Evolutionary conservation across 2,113 vertebrate species (phyloP), one percentile per base, ranked within the genome.

Genomic region (Seriola rivoliana): DNA sequence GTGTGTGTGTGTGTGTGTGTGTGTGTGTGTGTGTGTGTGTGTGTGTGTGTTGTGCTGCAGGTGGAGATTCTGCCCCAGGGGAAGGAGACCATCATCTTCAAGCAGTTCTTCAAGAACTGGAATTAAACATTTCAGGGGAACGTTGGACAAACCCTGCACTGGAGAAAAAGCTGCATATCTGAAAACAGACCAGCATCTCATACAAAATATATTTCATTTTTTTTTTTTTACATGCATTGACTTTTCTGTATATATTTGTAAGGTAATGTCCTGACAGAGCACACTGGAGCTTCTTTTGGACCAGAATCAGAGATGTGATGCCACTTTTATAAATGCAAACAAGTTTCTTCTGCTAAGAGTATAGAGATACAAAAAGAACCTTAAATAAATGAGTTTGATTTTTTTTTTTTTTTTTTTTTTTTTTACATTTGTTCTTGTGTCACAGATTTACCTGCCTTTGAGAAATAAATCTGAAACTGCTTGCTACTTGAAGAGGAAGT

Each of bases 21-120:
- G 23, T 23, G 23, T 23, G 23, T 23, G 23, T 23, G 23, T 23
- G 23, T 38, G 36, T 38, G 5, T 38, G 4, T 38, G 36, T 38
- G 36, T 8, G 8, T 38, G 36, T 38, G 4, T 5, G 0, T 59
- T 63, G 29, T 66, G 48, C 58, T 78, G 42, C 88, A 98, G 97
- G 97, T 98, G 92, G 97, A 98, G 87, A 97, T 99, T 38, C 95
- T 98, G 82, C 96, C 97, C 0, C 95, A 98, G 88, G 97, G 97
- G 81, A 92, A 88, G 0, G 96, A 98, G 93, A 97, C 95, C 0
- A 93, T 96, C 73, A 96, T 98, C 85, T 99, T 99, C 95, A 98
- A 97, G 93, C 98, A 98, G 81, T 99, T 98, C 93, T 99, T 99
- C 81, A 62, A 93, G 64, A 86, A 90, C 94, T 99, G 97, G 97